Base-by-base conservation (phyloP, 2,888 invertebrate species). In the Eilema depressum region DNA sequence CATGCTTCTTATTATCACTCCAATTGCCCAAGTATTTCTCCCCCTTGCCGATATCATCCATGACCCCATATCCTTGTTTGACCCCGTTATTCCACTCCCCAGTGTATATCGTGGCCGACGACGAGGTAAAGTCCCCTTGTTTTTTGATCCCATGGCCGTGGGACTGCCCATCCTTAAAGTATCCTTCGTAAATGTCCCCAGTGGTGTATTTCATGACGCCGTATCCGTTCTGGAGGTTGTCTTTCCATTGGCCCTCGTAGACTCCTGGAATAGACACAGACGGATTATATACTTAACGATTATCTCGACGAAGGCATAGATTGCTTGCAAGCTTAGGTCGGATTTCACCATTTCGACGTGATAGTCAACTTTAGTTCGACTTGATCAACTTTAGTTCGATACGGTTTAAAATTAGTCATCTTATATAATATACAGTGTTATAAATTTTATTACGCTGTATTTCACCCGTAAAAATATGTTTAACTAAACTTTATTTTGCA, bases 21-120 rank as follows among this genome's bases (percentile, higher is more conserved):
- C 98, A 99, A 91, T 97, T 97, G 10, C 99, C 99, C 90, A 99
- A 96, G 90, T 98, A 99, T 89, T 98, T 98, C 89, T 98, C 98
- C 3, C 98, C 98, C 83, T 97, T 97, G 33, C 97, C 96, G 66
- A 98, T 97, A 84, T 98, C 97, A 86, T 98, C 98, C 96, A 98
- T 97, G 1, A 99, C 98, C 0, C 98, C 98, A 83, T 99, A 99
- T 0, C 99, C 99, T 80, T 97, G 97, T 80, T 97, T 97, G 2
- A 96, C 96, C 26, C 98, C 98, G 66, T 95, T 95, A 20, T 96
- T 95, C 97, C 98, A 99, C 85, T 98, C 98, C 0, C 99, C 99
- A n/a, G 98, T 97, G 88, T 98, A 99, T 76, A 98, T 96, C 0
- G 97, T 97, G 0, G 97, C 97, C 1, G 96, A 96, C 1, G 97